Evolutionary conservation across 2,113 vertebrate genomes (phyloP), one percentile per base, ranked within the genome.

Genomic region (Probosciger aterrimus): DNA sequence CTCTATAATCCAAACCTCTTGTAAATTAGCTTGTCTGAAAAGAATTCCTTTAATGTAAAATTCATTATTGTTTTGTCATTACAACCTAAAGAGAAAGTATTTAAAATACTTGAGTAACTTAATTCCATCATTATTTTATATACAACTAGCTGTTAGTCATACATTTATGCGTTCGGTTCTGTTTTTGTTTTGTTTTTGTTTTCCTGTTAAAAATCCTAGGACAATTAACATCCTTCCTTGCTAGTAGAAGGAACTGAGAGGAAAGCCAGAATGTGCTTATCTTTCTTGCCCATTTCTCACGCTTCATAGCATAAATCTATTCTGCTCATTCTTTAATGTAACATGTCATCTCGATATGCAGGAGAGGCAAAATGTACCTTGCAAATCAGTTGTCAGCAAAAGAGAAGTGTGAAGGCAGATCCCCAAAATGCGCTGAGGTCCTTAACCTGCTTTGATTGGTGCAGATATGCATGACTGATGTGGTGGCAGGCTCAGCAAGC

Each of bases 361-460:
- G 46, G 28, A 55, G 46, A 84, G 12, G 18, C 2, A 5, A 73
- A 93, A 78, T 8, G 9, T 55, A 47, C 53, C 47, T 95, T 91
- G 62, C 76, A 96, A 97, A 94, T 93, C 78, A 46, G 13, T 81
- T 96, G 80, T 86, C 74, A 96, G 68, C 27, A 28, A 10, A 59
- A 92, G 55, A 25, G 33, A 83, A 81, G 79, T 64, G 73, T 59
- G 69, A 95, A 95, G 79, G 70, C 76, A 96, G 90, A 85, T 80
- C 74, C 84, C 69, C 44, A 82, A 78, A 84, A 88, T 9, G 69
- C 2, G 1, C n/a, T 41, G 4, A 10, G 88, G 76, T 92, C 82
- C 86, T 96, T 92, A 97, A 88, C 90, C 92, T 82, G 55, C 76
- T 92, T 82, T 96, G 88, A 96, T 91, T 97, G 96, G 90, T 75